Conservation (phyloP, 2,113 vertebrate genomes). For the Dinomys branickii region DNA sequence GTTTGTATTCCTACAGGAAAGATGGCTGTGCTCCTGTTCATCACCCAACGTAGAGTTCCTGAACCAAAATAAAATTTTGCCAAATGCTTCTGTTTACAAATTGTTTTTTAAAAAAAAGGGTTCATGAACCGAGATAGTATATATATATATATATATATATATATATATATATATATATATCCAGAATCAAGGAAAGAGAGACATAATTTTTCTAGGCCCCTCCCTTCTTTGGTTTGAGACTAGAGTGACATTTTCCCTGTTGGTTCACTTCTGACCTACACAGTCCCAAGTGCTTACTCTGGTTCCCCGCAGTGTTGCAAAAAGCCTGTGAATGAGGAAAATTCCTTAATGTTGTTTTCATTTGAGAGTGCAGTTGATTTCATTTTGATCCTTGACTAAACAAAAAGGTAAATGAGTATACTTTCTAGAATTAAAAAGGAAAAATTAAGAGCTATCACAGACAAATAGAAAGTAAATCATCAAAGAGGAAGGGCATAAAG, state of each 20-base stretch:
- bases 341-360: not conserved
- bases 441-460: not conserved
- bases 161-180: too few relatives aligned
- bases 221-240: not conserved
- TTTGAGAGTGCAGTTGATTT: not conserved
- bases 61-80: not conserved
- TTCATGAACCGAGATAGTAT: not conserved
- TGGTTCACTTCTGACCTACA: not conserved
- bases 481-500: not conserved
- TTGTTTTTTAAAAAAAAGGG: not conserved
- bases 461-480: not conserved
- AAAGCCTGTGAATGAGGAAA: not conserved
- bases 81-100: not conserved
- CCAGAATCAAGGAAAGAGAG: not conserved
- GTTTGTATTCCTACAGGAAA: not conserved
- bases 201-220: not conserved
- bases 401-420: not conserved
- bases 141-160: too few relatives aligned
- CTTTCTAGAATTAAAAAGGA: slow-evolving; percentile 31
- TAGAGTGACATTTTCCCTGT: not conserved
- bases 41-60: not conserved
- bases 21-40: not conserved
- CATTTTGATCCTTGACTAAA: not conserved
- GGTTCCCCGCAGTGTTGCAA: not conserved
- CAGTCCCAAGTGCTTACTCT: not conserved